Conservation (phyloP, 2,888 invertebrate species). For the Philaethria dido region DNA sequence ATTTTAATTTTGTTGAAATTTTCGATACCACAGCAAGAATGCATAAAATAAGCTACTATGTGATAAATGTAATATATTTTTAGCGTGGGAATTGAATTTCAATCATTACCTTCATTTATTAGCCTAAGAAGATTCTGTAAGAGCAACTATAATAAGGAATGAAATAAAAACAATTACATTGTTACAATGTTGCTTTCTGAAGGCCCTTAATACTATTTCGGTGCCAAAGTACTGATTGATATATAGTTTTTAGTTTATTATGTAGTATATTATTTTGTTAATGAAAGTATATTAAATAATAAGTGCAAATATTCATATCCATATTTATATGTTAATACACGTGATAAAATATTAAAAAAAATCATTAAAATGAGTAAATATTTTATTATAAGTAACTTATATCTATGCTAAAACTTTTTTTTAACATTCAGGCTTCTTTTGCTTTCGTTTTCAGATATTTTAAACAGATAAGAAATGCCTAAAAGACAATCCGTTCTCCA, state of each 20-base stretch:
- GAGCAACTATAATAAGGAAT: too few relatives aligned
- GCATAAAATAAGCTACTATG: background rate
- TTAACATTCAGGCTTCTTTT: too few relatives aligned
- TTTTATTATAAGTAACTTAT: too few relatives aligned
- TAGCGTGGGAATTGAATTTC: background rate
- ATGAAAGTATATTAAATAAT: background rate
- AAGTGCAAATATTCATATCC: background rate
- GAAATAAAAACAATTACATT: background rate
- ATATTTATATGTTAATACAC: too few relatives aligned
- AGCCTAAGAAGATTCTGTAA: too few relatives aligned
- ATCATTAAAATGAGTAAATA: too few relatives aligned
- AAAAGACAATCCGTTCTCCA: too few relatives aligned
- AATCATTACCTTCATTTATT: too few relatives aligned
- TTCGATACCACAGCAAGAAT: background rate
- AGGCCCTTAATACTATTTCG: constrained; percentile 21
- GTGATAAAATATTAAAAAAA: too few relatives aligned
- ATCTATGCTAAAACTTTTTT: too few relatives aligned
- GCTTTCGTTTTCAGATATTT: too few relatives aligned
- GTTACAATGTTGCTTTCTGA: constrained; percentile 24
- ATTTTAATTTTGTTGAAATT: background rate
- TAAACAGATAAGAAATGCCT: too few relatives aligned
- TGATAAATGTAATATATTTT: background rate
- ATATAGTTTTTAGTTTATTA: background rate
- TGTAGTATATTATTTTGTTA: background rate
- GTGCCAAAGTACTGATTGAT: constrained; percentile 32